A percentile compares a stretch with the other conserved stretches of the same genome.
phyloP scores from a whole-genome alignment of 2,113 vertebrate genomes.

The Anarrhichthys ocellatus region DNA sequence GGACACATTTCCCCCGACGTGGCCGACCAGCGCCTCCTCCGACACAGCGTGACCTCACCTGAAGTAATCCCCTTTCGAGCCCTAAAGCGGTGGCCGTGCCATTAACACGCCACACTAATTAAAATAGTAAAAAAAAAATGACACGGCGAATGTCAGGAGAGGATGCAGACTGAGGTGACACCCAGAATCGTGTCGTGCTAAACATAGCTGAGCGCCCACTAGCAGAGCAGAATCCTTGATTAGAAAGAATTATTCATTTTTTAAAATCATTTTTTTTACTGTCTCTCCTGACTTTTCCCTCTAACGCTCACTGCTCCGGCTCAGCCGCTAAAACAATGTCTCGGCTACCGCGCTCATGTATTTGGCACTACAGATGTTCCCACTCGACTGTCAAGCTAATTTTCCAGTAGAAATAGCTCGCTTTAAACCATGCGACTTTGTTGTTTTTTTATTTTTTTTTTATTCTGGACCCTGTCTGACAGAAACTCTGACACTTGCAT shows the following conservation, averaged over 20 bases:
- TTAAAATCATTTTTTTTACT: neutral
- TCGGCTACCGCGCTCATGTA: conserved; percentile 2
- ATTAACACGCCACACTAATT: conserved; percentile 61
- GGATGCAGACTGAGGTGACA: conserved; percentile 47
- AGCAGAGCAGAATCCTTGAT: conserved; percentile 49
- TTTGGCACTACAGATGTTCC: conserved; percentile 41
- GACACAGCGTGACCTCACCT: conserved; percentile 38
- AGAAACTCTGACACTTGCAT: conserved; percentile 53
- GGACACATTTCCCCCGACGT: neutral
- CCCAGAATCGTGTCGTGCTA: conserved; percentile 26
- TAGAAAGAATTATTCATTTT: conserved; percentile 56
- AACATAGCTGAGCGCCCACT: conserved; percentile 32
- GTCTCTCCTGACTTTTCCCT: conserved; percentile 27
- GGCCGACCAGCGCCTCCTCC: conserved; percentile 3
- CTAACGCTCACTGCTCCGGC: conserved; percentile 38
- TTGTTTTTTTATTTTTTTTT: conserved; percentile 33
- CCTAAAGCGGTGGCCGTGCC: conserved; percentile 45
- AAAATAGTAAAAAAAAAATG: conserved; percentile 44
- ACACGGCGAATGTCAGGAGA: conserved; percentile 31
- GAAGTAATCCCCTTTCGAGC: conserved; percentile 52
- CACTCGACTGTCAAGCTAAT: conserved; percentile 53
- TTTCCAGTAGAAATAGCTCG: conserved; percentile 41
- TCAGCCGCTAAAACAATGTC: conserved; percentile 45
- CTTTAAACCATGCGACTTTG: conserved; percentile 29
- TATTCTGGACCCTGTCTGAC: conserved; percentile 51